Base-by-base conservation (phyloP, 1,140 invertebrate species). In the Cydia fagiglandana region DNA sequence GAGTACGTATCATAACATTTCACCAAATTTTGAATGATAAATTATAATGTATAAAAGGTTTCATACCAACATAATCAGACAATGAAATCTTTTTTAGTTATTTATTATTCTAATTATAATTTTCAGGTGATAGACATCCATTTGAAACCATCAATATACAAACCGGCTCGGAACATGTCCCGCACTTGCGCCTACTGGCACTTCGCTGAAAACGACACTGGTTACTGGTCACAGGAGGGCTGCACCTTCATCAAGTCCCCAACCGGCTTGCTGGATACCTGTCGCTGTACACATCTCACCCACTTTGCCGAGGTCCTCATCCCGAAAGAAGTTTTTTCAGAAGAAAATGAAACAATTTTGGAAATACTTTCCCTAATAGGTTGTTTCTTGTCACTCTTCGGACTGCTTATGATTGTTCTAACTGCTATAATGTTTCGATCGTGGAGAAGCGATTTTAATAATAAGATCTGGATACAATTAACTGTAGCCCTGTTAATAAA, bases 231-330 rank as follows among this genome's bases (percentile, higher is more conserved):
- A 15, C 78, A 84, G 47, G 74, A 83, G 38, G 82, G 85, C 24
- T 84, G 87, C 76, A 56, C 74, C 6, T 76, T 78, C 41, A 74
- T 74, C 4, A 73, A 64, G 13, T 73, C 73, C 9, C 28, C 45
- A 4, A 41, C 61, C 2, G 75, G 74, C 64, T 64, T 70, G 0
- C 64, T 86, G 0, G 85, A 88, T 76, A 77, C 78, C 2, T 89
- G 87, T 68, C 73, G 83, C 4, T 88, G 86, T 75, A 66, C 82
- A 74, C 87, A 89, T 73, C 75, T 89, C 17, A 89, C 87, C 1
- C 86, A 88, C 76, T 89, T 89, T 76, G 86, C 86, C 7, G 80
- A 88, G 74, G 75, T 89, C 13, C 73, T 88, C 0, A 50, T 79
- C 50, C 41, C 24, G 1, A 76, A 68, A 20, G 64, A 74, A n/a